Percentiles rank a stretch among this genome's conserved stretches.
Evolutionary conservation across 2,888 invertebrate genomes (phyloP).

Genomic region (Pherbina coryleti): DNA sequence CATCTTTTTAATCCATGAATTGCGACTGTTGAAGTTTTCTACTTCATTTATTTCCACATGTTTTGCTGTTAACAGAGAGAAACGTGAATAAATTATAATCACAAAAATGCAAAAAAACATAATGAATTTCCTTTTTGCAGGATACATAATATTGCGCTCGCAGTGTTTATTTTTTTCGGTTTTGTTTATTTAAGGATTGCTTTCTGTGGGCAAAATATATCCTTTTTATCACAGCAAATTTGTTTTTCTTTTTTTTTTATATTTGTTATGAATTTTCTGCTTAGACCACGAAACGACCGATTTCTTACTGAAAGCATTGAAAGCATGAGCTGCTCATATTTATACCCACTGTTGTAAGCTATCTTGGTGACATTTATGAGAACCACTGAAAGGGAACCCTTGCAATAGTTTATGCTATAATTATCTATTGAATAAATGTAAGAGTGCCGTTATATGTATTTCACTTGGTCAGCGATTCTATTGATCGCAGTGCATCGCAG

Average conservation of each 20-base stretch:
- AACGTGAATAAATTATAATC: constrained; percentile 13
- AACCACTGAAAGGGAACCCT: constrained; percentile 16
- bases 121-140: not conserved
- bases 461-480: constrained; percentile 4
- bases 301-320: constrained; percentile 12
- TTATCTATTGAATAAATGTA: not conserved
- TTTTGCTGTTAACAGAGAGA: not conserved
- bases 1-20: constrained; percentile 55
- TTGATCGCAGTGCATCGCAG: not conserved
- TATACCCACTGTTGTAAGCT: not conserved
- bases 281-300: not conserved
- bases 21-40: not conserved
- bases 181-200: not conserved
- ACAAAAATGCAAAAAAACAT: constrained; percentile 5
- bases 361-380: not conserved
- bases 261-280: not conserved
- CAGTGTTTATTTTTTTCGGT: not conserved
- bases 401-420: not conserved
- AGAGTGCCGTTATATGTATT: constrained; percentile 8
- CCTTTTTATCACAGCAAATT: not conserved
- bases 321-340: not conserved
- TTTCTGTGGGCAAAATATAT: not conserved
- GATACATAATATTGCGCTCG: not conserved
- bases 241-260: not conserved
- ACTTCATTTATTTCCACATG: not conserved